These are phyloP conservation scores for Meiosimyza decipiens DNA, from an alignment of 2,888 invertebrate genomes.

Conservation along the genomic window DNA sequence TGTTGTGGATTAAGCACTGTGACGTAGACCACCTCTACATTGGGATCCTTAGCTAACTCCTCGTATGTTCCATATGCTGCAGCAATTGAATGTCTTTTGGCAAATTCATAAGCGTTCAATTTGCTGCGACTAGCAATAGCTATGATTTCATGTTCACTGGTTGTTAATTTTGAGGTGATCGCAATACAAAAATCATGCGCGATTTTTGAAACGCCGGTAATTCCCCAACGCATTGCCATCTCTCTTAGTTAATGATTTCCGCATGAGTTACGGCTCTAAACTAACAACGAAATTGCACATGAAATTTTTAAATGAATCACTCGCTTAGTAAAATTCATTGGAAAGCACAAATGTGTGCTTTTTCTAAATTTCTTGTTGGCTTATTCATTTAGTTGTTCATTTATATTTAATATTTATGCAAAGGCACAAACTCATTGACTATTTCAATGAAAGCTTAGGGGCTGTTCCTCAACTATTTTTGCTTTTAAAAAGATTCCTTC, in stretches of 20 bases:
- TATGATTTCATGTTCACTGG: conserved; percentile 73
- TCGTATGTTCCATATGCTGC: conserved; percentile 80
- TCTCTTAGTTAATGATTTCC: not conserved
- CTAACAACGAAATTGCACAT: not conserved
- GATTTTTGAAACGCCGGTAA: conserved; percentile 83
- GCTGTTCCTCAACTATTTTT: no score
- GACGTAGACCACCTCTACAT: conserved; percentile 86
- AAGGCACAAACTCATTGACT: no score
- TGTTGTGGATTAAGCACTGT: conserved; percentile 80
- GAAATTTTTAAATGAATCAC: no score
- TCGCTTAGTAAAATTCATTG: no score
- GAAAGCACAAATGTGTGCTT: no score
- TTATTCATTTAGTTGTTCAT: no score
- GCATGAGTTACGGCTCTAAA: conserved; percentile 5
- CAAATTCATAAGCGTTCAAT: conserved; percentile 77
- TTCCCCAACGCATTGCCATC: conserved; percentile 77
- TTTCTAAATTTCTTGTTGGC: no score
- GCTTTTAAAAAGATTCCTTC: no score
- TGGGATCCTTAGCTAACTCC: conserved; percentile 75
- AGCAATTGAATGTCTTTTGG: conserved; percentile 74
- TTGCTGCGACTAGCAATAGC: conserved; percentile 82
- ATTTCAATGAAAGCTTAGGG: no score
- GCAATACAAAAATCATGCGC: conserved; percentile 83
- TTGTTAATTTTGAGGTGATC: conserved; percentile 71
- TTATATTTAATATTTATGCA: no score